Base-by-base conservation (phyloP, 2,113 vertebrate genomes). In the Ailurus styani region DNA sequence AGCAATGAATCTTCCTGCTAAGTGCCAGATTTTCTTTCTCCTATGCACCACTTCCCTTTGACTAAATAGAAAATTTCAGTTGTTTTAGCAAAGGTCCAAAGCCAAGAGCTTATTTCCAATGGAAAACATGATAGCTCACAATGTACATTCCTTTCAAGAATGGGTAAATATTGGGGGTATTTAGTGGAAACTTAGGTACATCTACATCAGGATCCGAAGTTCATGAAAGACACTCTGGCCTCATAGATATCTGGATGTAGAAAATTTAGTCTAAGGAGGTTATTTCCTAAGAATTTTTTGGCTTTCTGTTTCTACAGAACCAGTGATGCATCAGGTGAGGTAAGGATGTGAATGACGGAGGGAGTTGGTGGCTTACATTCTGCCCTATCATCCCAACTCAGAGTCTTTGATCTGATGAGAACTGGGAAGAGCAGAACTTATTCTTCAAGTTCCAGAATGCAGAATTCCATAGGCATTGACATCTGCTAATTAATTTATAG, bases 1-100 rank as follows among this genome's bases (percentile, higher is more conserved):
- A 98, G 91, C 86, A 90, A 42, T 94, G 95, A 98, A 93, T 81
- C 86, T 93, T 94, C 72, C 60, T 93, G 83, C 45, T 87, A 50
- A 93, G 92, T 2, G 54, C 60, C 37, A 40, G 37, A 82, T 97
- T 95, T 75, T 62, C 52, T 93, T 89, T 95, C 54, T 50, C 81
- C 87, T 66, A 90, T 47, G 70, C 37, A 96, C 18, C 72, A 70
- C 72, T 96, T 98, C 50, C 55, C 57, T 96, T 72, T 31, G 25
- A 94, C 81, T 17, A 66, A 93, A 23, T 18, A 75, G 50, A 79
- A 84, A 64, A 87, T 54, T 89, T 42, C 40, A 27, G 13, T 82
- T 96, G 21, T 70, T 77, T 96, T 90, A 60, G 73, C 85, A 29
- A 50, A 91, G 42, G 18, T 68, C 21, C 87, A 93, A 88, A 95